phyloP scores from a whole-genome alignment of 2,888 invertebrate species.

The Suillia variegata region DNA sequence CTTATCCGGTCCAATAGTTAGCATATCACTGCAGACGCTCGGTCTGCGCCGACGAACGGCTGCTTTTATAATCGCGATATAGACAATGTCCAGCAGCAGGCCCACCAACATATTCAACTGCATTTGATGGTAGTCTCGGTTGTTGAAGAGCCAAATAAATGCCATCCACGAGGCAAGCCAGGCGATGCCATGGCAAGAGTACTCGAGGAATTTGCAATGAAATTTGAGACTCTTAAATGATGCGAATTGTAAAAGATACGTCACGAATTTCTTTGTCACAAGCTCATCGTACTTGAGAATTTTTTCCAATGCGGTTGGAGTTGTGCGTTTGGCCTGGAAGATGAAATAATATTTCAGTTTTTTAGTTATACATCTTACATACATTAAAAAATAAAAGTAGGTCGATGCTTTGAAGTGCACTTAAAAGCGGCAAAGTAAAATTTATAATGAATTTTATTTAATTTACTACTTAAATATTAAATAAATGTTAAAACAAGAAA shows the following conservation, averaged over 20 bases:
- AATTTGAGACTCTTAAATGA: slow-evolving; percentile 48
- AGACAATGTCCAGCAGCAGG: slow-evolving; percentile 77
- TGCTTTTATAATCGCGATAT: slow-evolving; percentile 80
- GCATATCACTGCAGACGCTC: slow-evolving; percentile 73
- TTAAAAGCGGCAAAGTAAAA: no score
- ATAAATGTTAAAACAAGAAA: no score
- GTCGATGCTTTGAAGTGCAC: no score
- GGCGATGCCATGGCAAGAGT: slow-evolving; percentile 86
- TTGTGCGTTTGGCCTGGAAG: background rate
- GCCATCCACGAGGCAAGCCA: slow-evolving; percentile 82
- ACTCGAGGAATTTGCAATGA: slow-evolving; percentile 61
- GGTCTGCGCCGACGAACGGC: slow-evolving; percentile 79
- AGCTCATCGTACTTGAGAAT: slow-evolving; percentile 50
- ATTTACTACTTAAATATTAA: no score
- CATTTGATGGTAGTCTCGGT: slow-evolving; percentile 73
- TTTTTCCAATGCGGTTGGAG: slow-evolving; percentile 14
- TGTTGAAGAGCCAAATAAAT: slow-evolving; percentile 77
- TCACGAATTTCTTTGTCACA: slow-evolving; percentile 50
- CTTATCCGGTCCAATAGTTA: slow-evolving; percentile 82
- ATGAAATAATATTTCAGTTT: no score
- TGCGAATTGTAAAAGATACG: slow-evolving; percentile 45
- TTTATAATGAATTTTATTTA: no score
- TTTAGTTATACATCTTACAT: no score
- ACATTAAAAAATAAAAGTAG: no score
- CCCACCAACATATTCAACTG: slow-evolving; percentile 84